Conservation (phyloP, 2,888 invertebrate genomes). For the Hermaeophaga mercurialis region DNA sequence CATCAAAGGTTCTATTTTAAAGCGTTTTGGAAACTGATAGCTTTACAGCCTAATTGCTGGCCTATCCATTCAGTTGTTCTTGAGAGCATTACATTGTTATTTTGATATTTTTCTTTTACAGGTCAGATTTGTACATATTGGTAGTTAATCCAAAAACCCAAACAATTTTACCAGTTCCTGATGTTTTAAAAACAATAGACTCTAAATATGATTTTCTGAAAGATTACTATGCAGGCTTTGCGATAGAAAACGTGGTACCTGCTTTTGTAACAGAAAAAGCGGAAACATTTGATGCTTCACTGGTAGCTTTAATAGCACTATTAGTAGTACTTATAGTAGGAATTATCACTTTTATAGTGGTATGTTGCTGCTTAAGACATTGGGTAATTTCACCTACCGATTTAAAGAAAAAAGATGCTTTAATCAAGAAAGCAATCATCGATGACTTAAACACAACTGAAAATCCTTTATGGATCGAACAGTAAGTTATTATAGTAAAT, state of each 20-base stretch:
- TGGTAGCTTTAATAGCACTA: conserved; percentile 84
- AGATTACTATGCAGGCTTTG: conserved; percentile 75
- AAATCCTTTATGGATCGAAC: conserved; percentile 92
- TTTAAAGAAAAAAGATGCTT: conserved; percentile 80
- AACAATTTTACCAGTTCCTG: conserved; percentile 77
- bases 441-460: conserved; percentile 89
- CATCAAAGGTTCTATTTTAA: conserved; percentile 12
- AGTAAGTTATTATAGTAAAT: no score
- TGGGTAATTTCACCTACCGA: conserved; percentile 85
- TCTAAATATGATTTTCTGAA: conserved; percentile 84
- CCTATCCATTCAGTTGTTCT: no score
- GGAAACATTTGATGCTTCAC: conserved; percentile 83
- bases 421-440: conserved; percentile 81
- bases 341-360: conserved; percentile 82
- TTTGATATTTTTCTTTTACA: conserved; percentile 52
- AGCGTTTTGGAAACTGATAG: background rate
- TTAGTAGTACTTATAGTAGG: conserved; percentile 85
- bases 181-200: conserved; percentile 80
- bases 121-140: conserved; percentile 87
- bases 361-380: conserved; percentile 86
- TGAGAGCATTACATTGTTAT: no score
- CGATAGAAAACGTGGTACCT: conserved; percentile 75
- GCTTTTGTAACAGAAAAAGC: conserved; percentile 69
- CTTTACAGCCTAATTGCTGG: no score
- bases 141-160: conserved; percentile 77